These are phyloP conservation scores for Idaea straminata DNA, from an alignment of 2,888 invertebrate genomes.

Conservation along the genomic window DNA sequence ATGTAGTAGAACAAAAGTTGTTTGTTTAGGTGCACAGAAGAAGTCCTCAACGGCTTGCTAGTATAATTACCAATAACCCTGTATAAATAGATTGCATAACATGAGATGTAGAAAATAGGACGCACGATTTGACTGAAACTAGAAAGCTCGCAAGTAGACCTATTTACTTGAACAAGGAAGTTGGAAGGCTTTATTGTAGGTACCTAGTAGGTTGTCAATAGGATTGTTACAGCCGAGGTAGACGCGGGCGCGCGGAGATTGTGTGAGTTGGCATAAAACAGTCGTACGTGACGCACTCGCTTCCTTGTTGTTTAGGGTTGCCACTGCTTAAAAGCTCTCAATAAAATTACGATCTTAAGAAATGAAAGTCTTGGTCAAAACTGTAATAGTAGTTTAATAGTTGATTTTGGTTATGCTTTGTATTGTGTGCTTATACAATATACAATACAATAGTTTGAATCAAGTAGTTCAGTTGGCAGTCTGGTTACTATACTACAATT, in stretches of 20 bases:
- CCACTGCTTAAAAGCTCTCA: slow-evolving; percentile 8
- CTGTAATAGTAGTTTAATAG: too few species aligned
- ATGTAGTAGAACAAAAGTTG: too few species aligned
- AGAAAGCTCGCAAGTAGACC: background rate
- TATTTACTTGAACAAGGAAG: background rate
- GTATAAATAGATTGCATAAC: background rate
- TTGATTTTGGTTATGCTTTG: too few species aligned
- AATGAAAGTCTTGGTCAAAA: too few species aligned
- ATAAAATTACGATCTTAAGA: background rate
- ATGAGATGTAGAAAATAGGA: background rate
- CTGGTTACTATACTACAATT: too few species aligned
- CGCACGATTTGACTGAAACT: background rate
- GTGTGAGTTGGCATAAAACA: slow-evolving; percentile 50
- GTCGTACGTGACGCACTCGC: slow-evolving; percentile 45
- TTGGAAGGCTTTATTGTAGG: background rate
- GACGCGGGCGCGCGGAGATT: slow-evolving; percentile 15
- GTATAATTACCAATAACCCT: too few species aligned
- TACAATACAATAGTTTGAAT: too few species aligned
- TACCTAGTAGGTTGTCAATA: background rate
- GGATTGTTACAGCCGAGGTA: background rate
- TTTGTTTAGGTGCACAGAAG: too few species aligned
- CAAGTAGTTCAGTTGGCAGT: too few species aligned
- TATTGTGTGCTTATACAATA: too few species aligned
- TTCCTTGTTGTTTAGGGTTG: slow-evolving; percentile 39
- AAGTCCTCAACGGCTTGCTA: too few species aligned